These are phyloP conservation scores for Acheta domesticus DNA, from an alignment of 2,888 invertebrate species.

Conservation along the genomic window DNA sequence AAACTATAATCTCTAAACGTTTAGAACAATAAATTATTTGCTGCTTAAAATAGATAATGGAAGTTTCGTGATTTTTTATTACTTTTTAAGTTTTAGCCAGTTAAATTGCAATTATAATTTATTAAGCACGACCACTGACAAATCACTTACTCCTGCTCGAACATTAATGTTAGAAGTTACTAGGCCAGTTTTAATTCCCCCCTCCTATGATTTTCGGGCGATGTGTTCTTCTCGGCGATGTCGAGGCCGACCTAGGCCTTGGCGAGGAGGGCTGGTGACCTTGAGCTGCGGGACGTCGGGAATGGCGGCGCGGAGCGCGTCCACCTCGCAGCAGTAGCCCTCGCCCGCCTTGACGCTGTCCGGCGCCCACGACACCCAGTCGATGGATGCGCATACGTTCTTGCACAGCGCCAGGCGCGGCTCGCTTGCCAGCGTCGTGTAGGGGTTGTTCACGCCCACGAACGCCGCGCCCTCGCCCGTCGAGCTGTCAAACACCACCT, in stretches of 20 bases:
- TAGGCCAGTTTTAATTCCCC: no score
- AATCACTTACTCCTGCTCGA: no score
- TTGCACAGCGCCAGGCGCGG: constrained; percentile 51
- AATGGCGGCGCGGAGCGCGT: constrained; percentile 55
- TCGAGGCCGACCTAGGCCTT: background rate
- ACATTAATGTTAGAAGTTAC: no score
- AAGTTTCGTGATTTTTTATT: no score
- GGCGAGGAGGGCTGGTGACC: constrained; percentile 49
- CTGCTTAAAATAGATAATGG: no score
- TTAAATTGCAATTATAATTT: no score
- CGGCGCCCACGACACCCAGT: constrained; percentile 58
- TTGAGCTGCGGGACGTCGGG: constrained; percentile 55
- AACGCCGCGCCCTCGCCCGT: constrained; percentile 56
- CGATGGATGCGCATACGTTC: constrained; percentile 48
- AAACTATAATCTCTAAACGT: no score
- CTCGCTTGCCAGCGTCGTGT: constrained; percentile 41
- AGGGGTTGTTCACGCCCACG: constrained; percentile 62
- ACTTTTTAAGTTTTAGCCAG: no score
- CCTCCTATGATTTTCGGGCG: no score
- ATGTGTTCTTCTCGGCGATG: no score
- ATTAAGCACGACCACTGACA: no score
- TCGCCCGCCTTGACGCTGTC: constrained; percentile 55
- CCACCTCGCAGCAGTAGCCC: constrained; percentile 60
- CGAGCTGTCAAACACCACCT: constrained; percentile 54
- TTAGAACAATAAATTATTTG: no score